phyloP scores from a whole-genome alignment of 2,888 invertebrate species.

The Rotaria magnacalcarata region DNA sequence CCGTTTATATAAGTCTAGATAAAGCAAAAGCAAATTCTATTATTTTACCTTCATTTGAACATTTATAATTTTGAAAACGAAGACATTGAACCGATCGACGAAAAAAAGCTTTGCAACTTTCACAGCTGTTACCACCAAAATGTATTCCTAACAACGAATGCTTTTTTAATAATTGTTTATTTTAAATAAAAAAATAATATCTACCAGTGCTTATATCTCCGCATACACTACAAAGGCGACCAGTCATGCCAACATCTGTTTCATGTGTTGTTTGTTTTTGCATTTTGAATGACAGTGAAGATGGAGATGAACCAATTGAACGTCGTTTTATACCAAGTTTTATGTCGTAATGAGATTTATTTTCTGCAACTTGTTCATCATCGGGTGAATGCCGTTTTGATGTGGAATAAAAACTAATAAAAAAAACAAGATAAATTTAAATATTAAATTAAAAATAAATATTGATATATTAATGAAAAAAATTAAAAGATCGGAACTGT shows the following conservation, averaged over 20 bases:
- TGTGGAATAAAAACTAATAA: not conserved
- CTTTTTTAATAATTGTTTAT: too few species aligned
- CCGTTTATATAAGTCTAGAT: too few species aligned
- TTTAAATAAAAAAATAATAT: not conserved
- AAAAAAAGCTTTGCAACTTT: conserved; percentile 46
- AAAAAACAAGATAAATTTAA: not conserved
- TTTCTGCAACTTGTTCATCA: not conserved
- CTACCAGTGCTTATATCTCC: not conserved
- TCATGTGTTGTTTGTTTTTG: not conserved
- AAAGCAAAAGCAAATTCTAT: too few species aligned
- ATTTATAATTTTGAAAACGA: conserved; percentile 44
- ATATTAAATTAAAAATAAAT: too few species aligned
- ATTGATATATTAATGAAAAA: too few species aligned
- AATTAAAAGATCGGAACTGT: too few species aligned
- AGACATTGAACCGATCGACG: conserved; percentile 45
- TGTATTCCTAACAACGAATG: not conserved
- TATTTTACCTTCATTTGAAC: conserved; percentile 31
- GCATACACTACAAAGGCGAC: not conserved
- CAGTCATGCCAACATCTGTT: not conserved
- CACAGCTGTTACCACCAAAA: conserved; percentile 45
- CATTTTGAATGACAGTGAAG: not conserved
- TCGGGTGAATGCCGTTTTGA: not conserved
- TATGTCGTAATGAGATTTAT: not conserved
- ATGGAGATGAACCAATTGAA: not conserved
- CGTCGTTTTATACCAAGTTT: not conserved